phyloP scores from a whole-genome alignment of 2,888 invertebrate species.

The Dendrolimus houi region DNA sequence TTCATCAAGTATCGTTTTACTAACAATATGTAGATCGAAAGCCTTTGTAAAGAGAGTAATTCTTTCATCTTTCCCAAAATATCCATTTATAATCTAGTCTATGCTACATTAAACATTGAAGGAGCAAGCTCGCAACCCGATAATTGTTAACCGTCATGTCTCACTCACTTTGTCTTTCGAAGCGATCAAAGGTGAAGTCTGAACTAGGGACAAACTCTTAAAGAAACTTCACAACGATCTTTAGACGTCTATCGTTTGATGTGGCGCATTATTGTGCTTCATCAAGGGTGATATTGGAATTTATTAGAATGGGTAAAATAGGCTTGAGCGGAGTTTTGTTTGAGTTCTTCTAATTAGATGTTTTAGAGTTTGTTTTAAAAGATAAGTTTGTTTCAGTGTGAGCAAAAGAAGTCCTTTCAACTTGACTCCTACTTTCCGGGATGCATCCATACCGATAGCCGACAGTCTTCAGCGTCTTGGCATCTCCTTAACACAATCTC shows the following conservation, averaged over 20 bases:
- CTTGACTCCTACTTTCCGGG: no score
- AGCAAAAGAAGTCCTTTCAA: no score
- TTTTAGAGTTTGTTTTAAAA: neutral
- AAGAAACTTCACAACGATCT: neutral
- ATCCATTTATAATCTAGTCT: no score
- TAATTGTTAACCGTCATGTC: neutral
- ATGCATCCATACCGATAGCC: no score
- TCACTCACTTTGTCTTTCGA: neutral
- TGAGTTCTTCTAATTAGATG: neutral
- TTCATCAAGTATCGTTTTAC: no score
- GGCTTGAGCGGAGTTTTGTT: neutral
- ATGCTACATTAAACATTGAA: neutral
- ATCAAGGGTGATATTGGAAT: neutral
- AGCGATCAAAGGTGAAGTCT: neutral
- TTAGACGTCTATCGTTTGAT: neutral
- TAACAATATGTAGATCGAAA: no score
- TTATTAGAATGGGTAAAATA: neutral
- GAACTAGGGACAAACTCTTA: neutral
- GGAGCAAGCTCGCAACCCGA: neutral
- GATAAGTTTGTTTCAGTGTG: neutral
- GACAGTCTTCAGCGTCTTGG: no score
- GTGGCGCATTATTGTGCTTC: neutral
- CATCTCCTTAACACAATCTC: no score
- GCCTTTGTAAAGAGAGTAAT: no score
- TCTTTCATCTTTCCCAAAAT: no score